Base-by-base conservation (phyloP, 2,113 vertebrate species). In the Dipodomys spectabilis region DNA sequence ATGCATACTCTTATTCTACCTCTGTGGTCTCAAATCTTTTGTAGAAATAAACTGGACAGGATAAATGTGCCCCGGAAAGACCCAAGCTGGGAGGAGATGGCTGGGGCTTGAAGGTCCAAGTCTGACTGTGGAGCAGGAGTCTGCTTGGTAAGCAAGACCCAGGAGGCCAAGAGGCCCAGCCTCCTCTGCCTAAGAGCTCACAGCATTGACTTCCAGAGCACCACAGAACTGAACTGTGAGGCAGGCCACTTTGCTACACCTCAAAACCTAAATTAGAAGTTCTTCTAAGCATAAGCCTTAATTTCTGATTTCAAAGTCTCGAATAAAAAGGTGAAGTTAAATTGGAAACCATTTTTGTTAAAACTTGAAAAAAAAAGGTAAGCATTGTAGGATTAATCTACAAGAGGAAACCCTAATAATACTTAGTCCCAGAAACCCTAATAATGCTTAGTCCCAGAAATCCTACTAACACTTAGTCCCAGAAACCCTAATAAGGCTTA, bases 291-390 rank as follows among this genome's bases (percentile, higher is more conserved):
- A 6, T 53, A 94, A 74, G 53, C 12, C 84, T 32, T 77, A 45
- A 88, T 44, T 91, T 90, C 64, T 44, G 44, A 88, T 73, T 82
- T 91, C 49, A 73, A 0, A 60, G 82, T 35, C 12, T 22, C 60
- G 28, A 79, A 6, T 68, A 49, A 90, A 87, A 90, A 30, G 27
- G 20, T 82, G 8, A 82, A 93, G 67, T 78, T 73, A 72, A 90
- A 88, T 22, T 35, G 83, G 18, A 91, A 45, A 28, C 8, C 19
- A 35, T 53, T 91, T 39, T 91, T 20, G 85, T 0, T 79, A 16
- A 79, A 94, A 20, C 16, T 49, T 49, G 49, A 49, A 49, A 49
- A 49, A 49, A 49, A 49, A 49, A 49, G 12, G 49, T 44, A 88
- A 71, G 73, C 22, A 92, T 39, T 44, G 71, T 1, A 90, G 27